Evolutionary conservation across 2,888 invertebrate species (phyloP).

Genomic region (Eudasyphora cyanicolor): DNA sequence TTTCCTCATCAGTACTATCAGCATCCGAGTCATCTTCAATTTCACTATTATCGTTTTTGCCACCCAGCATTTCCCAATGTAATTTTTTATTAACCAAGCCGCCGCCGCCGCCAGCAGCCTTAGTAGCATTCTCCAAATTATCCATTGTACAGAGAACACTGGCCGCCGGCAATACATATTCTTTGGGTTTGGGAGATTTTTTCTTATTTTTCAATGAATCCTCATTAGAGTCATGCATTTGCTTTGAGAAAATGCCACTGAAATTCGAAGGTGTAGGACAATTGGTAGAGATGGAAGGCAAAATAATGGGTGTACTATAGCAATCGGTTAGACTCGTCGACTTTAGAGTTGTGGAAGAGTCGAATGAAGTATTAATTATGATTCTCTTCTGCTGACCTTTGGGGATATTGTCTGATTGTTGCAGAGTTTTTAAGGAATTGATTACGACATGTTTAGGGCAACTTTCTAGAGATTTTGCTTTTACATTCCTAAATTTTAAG

Average conservation of each 20-base stretch:
- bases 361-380: neutral
- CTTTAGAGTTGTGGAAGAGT: neutral
- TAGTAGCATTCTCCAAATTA: conserved; percentile 56
- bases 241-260: conserved; percentile 59
- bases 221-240: neutral
- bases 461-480: neutral
- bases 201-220: conserved; percentile 26
- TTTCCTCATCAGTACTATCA: conserved; percentile 56
- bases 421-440: neutral
- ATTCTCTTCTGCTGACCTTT: neutral
- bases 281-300: conserved; percentile 55
- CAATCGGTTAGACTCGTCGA: neutral
- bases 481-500: neutral
- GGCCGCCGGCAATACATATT: conserved; percentile 51
- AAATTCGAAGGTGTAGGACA: conserved; percentile 57
- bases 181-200: conserved; percentile 43
- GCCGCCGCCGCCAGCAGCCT: neutral
- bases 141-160: conserved; percentile 56
- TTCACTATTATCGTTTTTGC: conserved; percentile 54
- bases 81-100: conserved; percentile 48
- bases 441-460: neutral
- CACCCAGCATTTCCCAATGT: conserved; percentile 49
- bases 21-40: conserved; percentile 60
- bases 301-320: neutral
- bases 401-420: neutral